phyloP scores from a whole-genome alignment of 1,140 invertebrate species.

The Camponotus pennsylvanicus region DNA sequence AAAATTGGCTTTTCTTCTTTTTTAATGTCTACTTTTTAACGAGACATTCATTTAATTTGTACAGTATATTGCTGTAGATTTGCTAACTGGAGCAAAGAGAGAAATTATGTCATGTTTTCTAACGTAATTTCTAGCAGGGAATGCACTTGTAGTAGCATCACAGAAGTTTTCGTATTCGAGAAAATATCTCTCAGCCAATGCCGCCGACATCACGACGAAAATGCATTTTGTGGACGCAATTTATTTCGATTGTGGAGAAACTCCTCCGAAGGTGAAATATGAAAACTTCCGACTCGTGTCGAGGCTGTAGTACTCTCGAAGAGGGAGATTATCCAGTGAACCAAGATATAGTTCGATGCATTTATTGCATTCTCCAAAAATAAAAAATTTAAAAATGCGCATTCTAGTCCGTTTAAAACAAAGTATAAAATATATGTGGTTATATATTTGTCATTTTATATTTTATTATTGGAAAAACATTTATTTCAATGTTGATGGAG shows the following conservation, averaged over 20 bases:
- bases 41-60: background rate
- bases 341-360: constrained; percentile 40
- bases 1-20: background rate
- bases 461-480: background rate
- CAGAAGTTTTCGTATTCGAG: constrained; percentile 46
- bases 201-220: constrained; percentile 40
- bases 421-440: constrained; percentile 11
- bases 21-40: background rate
- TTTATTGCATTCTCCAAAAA: constrained; percentile 44
- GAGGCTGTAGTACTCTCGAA: background rate
- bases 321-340: constrained; percentile 1
- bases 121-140: constrained; percentile 30
- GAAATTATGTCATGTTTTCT: constrained; percentile 37
- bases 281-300: constrained; percentile 46
- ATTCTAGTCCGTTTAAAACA: background rate
- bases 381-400: constrained; percentile 19
- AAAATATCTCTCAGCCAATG: constrained; percentile 51
- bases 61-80: background rate
- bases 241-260: constrained; percentile 58
- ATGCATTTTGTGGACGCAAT: constrained; percentile 58
- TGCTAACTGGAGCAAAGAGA: constrained; percentile 4
- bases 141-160: constrained; percentile 6
- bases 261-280: constrained; percentile 56
- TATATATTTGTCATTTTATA: background rate
- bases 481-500: background rate